Evolutionary conservation across 1,140 invertebrate species (phyloP), one percentile per base, ranked within the genome.

Genomic region (Cyrtorhinus lividipennis): DNA sequence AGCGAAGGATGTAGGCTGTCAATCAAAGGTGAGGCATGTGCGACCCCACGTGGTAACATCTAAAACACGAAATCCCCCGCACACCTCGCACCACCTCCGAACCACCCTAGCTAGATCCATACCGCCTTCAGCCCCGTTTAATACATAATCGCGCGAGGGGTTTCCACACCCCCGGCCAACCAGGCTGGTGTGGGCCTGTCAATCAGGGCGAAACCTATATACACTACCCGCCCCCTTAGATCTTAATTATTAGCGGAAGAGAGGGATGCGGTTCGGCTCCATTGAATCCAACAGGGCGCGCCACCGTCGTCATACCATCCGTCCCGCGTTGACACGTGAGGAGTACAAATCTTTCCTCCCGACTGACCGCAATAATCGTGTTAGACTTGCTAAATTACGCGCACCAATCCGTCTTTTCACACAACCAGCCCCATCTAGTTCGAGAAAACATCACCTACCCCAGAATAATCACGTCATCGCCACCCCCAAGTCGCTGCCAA

Each of bases 11-110:
- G 48, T 53, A 53, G 20, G 48, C 48, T 22, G 48, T 53, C 48
- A 53, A 53, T 53, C 48, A 53, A 53, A 53, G 48, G 48, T 53
- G 48, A 53, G 48, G 48, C 48, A 53, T 53, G 48, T 53, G 48
- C 12, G 48, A 53, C 48, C 20, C 48, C 48, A 53, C 48, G 48
- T 53, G 48, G 48, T 53, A 53, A 53, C 48, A 53, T 53, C 48
- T 53, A 53, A 53, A 53, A 53, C 48, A 53, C 48, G 20, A 22
- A 53, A 53, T 22, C 8, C 48, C 48, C n/a, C n/a, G n/a, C n/a
- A n/a, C n/a, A n/a, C n/a, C 48, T 53, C 48, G 20, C 48, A 22
- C 30, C 48, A 53, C 48, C 10, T 5, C 48, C 18, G 30, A 5
- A 53, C 48, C 20, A 12, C 48, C 48, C 48, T 53, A 5, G 5